Base-by-base conservation (phyloP, 2,797 vertebrate genomes). In the Cetoscarus ocellatus region DNA sequence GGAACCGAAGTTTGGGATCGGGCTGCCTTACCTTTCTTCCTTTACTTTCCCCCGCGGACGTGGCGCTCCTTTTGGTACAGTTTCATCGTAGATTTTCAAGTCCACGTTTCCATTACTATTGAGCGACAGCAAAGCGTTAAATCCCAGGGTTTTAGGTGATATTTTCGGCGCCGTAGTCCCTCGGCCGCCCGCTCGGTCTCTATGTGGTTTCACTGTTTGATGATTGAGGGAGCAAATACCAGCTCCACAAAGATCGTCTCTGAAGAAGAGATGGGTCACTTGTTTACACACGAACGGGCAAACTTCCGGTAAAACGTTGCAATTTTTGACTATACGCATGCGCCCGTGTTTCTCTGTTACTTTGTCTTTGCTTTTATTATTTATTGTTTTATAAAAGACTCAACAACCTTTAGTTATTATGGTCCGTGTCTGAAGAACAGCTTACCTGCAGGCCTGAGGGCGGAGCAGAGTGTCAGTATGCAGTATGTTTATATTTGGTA, bases 171-270 rank as follows among this genome's bases (percentile, higher is more conserved):
- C 15, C n/a, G 35, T 36, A 7, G 67, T 44, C 10, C n/a, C 35
- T 27, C 15, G 34, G 7, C 13, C 43, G 13, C 15, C 52, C 57
- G 54, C n/a, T 61, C 75, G 0, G 19, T 51, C 67, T 19, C 8
- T 82, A 74, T 76, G 75, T 7, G 78, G 36, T 57, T 47, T 8
- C 10, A 2, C 66, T 61, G 67, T 45, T 39, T 48, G 73, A 67
- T 63, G 80, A 34, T 67, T 65, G 77, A 73, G 19, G 35, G 39
- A 50, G 71, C 57, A 3, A 63, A 68, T 34, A 53, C 61, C 75
- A 79, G 75, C 14, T 68, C 0, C 1, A 10, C 82, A 36, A 14
- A 89, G 87, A 88, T 88, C 82, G 35, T 74, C 67, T 59, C 0
- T 0, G 0, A 0, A 0, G 0, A 0, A 0, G 1, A 0, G 75